phyloP scores from a whole-genome alignment of 1,140 invertebrate genomes.

The Drosophila tristis region DNA sequence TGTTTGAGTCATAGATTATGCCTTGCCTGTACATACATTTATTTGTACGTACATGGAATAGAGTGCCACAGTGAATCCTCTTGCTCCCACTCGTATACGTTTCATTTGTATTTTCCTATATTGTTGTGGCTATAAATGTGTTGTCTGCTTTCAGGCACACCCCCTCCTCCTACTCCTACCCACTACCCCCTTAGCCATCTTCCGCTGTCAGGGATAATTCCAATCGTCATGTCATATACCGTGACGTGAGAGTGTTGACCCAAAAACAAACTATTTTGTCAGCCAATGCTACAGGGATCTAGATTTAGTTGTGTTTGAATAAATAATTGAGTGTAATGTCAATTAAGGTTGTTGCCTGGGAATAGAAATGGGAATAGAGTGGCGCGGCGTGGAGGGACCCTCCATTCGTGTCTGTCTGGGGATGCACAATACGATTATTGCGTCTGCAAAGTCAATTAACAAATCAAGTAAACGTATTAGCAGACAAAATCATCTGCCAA shows the following conservation, averaged over 20 bases:
- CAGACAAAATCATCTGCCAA: conserved; percentile 41
- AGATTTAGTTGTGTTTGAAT: conserved; percentile 11
- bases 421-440: conserved; percentile 9
- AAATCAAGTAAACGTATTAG: conserved; percentile 44
- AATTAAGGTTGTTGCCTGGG: conserved; percentile 27
- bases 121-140: conserved; percentile 28
- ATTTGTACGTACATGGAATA: too few species aligned
- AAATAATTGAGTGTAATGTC: conserved; percentile 35
- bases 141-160: conserved; percentile 48
- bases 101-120: too few species aligned
- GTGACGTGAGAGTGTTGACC: conserved; percentile 58
- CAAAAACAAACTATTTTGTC: conserved; percentile 44
- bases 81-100: neutral
- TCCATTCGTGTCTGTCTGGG: neutral
- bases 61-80: neutral
- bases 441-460: conserved; percentile 51
- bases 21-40: too few species aligned
- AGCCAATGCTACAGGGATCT: conserved; percentile 26
- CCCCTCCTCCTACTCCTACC: conserved; percentile 1
- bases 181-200: neutral
- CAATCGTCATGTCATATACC: conserved; percentile 34
- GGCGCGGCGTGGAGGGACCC: too few species aligned
- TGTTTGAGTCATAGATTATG: conserved; percentile 45
- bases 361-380: neutral
- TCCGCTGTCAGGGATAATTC: neutral